Evolutionary conservation across 2,888 invertebrate species (phyloP).

Genomic region (Cryptocheilus praepositus): DNA sequence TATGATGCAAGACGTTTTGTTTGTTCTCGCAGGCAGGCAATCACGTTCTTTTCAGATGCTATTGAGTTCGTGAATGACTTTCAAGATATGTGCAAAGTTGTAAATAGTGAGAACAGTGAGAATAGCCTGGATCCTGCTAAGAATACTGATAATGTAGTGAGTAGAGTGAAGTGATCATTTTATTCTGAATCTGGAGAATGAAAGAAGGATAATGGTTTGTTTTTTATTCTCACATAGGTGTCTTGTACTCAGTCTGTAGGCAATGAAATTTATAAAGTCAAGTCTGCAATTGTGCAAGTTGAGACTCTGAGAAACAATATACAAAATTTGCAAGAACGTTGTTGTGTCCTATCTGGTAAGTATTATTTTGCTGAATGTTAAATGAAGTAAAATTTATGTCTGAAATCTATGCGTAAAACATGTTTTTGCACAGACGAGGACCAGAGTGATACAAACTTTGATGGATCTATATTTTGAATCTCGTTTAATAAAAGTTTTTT

Average conservation of each 20-base stretch:
- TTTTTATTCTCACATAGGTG: constrained; percentile 17
- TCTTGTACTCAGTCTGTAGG: constrained; percentile 28
- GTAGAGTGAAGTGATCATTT: constrained; percentile 22
- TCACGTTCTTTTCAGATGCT: constrained; percentile 50
- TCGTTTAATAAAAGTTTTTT: constrained; percentile 1
- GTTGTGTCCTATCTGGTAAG: constrained; percentile 28
- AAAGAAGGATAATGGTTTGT: background rate
- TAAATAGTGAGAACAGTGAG: constrained; percentile 16
- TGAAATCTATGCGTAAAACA: too few species aligned
- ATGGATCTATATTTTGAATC: constrained; percentile 9
- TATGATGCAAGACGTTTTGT: background rate
- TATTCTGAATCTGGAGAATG: constrained; percentile 12
- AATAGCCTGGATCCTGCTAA: constrained; percentile 26
- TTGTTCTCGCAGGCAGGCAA: constrained; percentile 45
- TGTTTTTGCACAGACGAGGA: too few species aligned
- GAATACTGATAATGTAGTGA: constrained; percentile 37
- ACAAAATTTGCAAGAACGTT: constrained; percentile 37
- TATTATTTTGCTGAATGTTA: background rate
- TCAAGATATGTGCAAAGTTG: constrained; percentile 26
- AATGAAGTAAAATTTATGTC: too few species aligned
- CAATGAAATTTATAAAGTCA: constrained; percentile 43
- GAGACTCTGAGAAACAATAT: constrained; percentile 48
- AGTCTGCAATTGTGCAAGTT: constrained; percentile 40
- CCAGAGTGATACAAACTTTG: background rate
- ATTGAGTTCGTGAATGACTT: constrained; percentile 52